Base-by-base conservation (phyloP, 2,797 vertebrate species). In the Phataginus tetradactyla region DNA sequence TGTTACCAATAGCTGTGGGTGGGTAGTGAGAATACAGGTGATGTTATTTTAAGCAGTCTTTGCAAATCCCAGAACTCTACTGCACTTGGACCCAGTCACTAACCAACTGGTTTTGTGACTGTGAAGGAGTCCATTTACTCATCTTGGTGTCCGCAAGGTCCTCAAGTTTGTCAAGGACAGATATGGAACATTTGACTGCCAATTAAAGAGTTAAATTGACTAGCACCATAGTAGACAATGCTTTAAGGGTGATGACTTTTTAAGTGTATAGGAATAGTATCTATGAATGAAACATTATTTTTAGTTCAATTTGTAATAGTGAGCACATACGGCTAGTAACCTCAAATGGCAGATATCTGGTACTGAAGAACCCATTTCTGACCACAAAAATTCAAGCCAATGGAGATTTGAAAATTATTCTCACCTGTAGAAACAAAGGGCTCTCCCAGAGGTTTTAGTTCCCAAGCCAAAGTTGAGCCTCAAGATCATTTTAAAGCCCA, bases 401-500 rank as follows among this genome's bases (percentile, higher is more conserved):
- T 37, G 74, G 2, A 92, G 42, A 84, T n/a, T n/a, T 75, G 53
- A 97, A 90, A 80, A 81, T 79, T 59, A 91, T 83, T 86, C 45
- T 69, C 91, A 84, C 42, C 14, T 61, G 18, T 0, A 53, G 5
- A 86, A 81, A 7, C 37, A 81, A 92, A 87, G 25, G 80, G 7
- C 14, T 91, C 7, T 34, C 29, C 55, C 0, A 13, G n/a, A 51
- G 45, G n/a, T 53, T 93, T 86, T 85, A 53, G 39, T 61, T 72
- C 77, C 23, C 37, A 20, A 72, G 34, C 15, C 79, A 96, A 93
- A 95, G 23, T 25, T 88, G 63, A 97, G 37, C 12, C 55, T 87
- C 23, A 55, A n/a, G 63, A 85, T 92, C 23, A 84, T 84, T 93
- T 89, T 87, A 77, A 95, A 90, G 12, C 3, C 74, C 93, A 94